These are phyloP conservation scores for Ornithorhynchus anatinus DNA, from an alignment of 2,113 vertebrate genomes.

Conservation along the genomic window DNA sequence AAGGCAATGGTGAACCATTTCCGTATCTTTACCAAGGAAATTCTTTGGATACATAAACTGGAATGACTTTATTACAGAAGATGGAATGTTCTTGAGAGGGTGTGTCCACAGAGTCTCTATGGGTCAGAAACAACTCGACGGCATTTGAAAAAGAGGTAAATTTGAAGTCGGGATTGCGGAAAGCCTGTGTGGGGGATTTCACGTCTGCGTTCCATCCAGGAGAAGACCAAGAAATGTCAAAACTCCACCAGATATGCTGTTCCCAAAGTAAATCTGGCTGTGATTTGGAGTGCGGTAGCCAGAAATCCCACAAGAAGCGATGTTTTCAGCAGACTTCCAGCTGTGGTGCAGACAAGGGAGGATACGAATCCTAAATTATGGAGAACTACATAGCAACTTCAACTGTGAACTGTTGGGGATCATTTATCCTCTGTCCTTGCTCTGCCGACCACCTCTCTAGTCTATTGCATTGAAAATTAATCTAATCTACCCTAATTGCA, in stretches of 20 bases:
- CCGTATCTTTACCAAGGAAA: too few species aligned
- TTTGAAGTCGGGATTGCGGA: too few species aligned
- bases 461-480: background rate
- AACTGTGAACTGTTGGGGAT: background rate
- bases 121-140: too few species aligned
- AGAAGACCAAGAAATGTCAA: constrained; percentile 14
- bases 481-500: too few species aligned
- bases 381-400: background rate
- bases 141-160: too few species aligned
- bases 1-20: too few species aligned
- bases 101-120: too few species aligned
- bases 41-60: too few species aligned
- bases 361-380: background rate
- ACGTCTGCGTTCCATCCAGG: background rate
- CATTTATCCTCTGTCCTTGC: background rate
- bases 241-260: constrained; percentile 9
- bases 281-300: background rate
- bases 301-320: constrained; percentile 1
- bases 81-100: too few species aligned
- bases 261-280: background rate
- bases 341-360: background rate
- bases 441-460: background rate
- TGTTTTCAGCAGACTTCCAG: background rate
- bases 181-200: too few species aligned
- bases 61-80: too few species aligned